Evolutionary conservation across 1,140 invertebrate species (phyloP), one percentile per base, ranked within the genome.

Genomic region (Megalopta genalis): DNA sequence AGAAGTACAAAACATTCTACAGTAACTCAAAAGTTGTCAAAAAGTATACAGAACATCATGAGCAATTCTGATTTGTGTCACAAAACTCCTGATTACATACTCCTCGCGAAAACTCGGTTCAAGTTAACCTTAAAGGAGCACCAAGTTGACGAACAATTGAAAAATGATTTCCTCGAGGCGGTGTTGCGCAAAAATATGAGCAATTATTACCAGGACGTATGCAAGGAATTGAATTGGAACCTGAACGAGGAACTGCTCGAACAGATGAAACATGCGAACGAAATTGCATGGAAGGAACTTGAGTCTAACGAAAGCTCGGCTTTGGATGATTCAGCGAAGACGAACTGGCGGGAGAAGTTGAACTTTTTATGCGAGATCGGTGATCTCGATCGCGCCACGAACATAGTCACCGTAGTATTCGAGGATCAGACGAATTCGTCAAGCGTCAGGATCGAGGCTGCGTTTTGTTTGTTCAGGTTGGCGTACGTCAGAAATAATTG

Each of bases 381-480:
- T 32, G 95, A 96, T 86, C 96, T 95, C 90, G 94, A 94, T 93
- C 84, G 57, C 42, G 90, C 89, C 10, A 93, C 90, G 21, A 85
- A 90, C 18, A 87, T 95, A 39, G 96, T 96, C 37, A 96, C 96
- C 85, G 91, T 95, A 2, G 96, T 97, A 88, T 96, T 96, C 59
- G 95, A 96, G 87, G 97, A 98, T 86, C 96, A 97, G 85, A 97
- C 96, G 25, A 94, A 97, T 18, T 97, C 97, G 0, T 94, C 97
- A 8, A 97, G 97, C 68, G 95, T 96, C 88, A 92, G 96, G 75
- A 92, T 98, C 46, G 97, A 98, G 93, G 94, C 97, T 67, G 94
- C 97, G 14, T 98, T 98, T 93, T 95, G 96, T 84, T 93, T 97
- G 60, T 97, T 98, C 84, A 94, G 97, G 74, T 95, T 98, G 89